phyloP scores from a whole-genome alignment of 2,797 vertebrate species.

The Choloepus didactylus region DNA sequence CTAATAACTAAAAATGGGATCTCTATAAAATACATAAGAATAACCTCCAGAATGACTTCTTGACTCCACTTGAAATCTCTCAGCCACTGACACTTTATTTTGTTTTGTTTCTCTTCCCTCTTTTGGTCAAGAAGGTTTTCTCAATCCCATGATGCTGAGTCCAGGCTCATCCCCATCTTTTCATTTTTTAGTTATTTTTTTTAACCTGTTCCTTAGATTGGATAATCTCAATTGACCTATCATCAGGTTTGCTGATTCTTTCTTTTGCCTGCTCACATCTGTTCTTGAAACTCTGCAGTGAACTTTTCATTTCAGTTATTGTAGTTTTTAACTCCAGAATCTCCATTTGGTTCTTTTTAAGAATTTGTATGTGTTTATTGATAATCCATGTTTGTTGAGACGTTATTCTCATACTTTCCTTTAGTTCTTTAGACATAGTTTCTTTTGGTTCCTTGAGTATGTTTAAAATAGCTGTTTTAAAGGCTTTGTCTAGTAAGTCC shows the following conservation, averaged over 20 bases:
- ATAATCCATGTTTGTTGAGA: not conserved
- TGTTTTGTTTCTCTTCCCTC: no score
- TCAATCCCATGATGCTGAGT: no score
- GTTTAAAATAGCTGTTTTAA: not conserved
- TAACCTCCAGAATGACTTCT: no score
- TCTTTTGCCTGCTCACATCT: not conserved
- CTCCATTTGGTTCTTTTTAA: not conserved
- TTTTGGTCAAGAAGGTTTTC: no score
- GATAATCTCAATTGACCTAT: not conserved
- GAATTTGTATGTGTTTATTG: not conserved
- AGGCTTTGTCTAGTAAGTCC: not conserved
- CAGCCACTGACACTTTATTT: no score
- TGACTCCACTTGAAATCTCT: no score
- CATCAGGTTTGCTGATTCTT: not conserved
- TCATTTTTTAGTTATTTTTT: not conserved
- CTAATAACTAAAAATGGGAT: no score
- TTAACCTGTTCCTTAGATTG: not conserved
- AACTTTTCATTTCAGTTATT: not conserved
- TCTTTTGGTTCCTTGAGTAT: not conserved
- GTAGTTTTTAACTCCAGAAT: slow-evolving; percentile 15
- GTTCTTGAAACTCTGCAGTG: not conserved
- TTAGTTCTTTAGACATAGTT: not conserved
- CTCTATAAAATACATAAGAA: no score
- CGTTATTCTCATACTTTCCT: not conserved
- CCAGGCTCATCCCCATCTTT: no score